Evolutionary conservation across 2,797 vertebrate species (phyloP).

Genomic region (Eupleurogrammus muticus): DNA sequence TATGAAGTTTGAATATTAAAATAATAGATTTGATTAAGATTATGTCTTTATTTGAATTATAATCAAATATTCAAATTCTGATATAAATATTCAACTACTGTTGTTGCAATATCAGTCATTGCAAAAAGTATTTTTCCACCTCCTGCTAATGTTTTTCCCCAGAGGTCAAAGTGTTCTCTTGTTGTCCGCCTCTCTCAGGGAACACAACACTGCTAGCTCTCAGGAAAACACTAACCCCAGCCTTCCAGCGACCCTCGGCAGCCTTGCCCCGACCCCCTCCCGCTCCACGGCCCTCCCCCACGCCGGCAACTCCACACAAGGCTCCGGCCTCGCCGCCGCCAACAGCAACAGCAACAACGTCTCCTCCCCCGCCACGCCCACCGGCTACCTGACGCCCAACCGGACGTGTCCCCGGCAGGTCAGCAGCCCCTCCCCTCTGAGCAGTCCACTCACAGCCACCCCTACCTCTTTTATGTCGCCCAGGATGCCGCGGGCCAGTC

Average conservation of each 20-base stretch:
- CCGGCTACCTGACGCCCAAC: slow-evolving; percentile 87
- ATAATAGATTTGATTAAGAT: too few species aligned
- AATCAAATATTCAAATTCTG: too few species aligned
- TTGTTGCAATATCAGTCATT: too few species aligned
- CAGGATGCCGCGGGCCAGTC: slow-evolving; percentile 89
- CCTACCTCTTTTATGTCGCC: slow-evolving; percentile 93
- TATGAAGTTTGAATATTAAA: too few species aligned
- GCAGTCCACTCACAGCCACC: slow-evolving; percentile 88
- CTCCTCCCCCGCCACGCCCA: slow-evolving; percentile 73
- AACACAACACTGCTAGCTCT: slow-evolving; percentile 94
- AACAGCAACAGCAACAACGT: slow-evolving; percentile 86
- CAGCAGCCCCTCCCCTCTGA: slow-evolving; percentile 86
- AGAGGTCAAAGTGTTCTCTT: background rate
- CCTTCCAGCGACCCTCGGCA: slow-evolving; percentile 86
- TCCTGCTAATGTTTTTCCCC: too few species aligned
- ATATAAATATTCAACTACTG: too few species aligned
- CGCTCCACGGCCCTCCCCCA: slow-evolving; percentile 84
- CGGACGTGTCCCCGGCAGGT: slow-evolving; percentile 87
- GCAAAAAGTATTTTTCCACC: too few species aligned
- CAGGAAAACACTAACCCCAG: slow-evolving; percentile 94
- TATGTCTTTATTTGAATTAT: too few species aligned
- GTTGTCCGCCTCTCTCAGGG: slow-evolving; percentile 79
- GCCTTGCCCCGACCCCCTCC: slow-evolving; percentile 84
- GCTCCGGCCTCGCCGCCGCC: slow-evolving; percentile 71
- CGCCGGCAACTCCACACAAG: slow-evolving; percentile 84